Evolutionary conservation across 2,797 vertebrate species (phyloP), one percentile per base, ranked within the genome.

Genomic region (Onychomys arenicola): DNA sequence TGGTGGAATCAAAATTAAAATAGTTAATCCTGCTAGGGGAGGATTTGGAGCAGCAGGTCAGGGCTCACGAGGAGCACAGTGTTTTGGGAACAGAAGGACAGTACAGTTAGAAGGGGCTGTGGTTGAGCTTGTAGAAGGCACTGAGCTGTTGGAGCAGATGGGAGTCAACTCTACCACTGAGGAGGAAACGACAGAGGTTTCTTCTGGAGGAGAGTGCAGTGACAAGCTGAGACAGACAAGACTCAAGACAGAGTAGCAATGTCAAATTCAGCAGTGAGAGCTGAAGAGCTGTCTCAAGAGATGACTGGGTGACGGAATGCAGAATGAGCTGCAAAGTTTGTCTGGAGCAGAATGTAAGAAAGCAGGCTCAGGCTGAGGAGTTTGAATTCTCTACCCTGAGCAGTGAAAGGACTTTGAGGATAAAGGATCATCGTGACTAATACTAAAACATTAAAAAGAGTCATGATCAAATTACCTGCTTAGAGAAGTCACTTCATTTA

Each of bases 41-140:
- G 3, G 34, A 21, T 23, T 46, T 13, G 43, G 40, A 37, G 32
- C 32, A 25, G 25, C 32, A 25, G 25, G 25, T 27, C 23, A 14
- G 5, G 12, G 67, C 37, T 77, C 7, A 4, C 27, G 21, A 37
- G 32, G 8, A 23, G 52, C 1, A 0, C 6, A 12, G 14, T 63
- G 0, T 2, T 0, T 73, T 29, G 91, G 89, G 29, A 83, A n/a
- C 16, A 21, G 34, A 71, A 69, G 67, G 67, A 71, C 34, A 37
- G 10, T 71, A 21, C 0, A 5, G 3, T 6, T 12, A 19, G 37
- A 46, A 49, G 6, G 21, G 32, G 12, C 57, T 43, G 3, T 21
- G 37, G 37, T 11, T 9, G 16, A 40, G 7, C n/a, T 32, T 59
- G 9, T 3, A 40, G 6, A 27, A 78, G 23, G 71, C 46, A 67